Conservation (phyloP, 1,140 invertebrate species). For the Elymnias hypermnestra region DNA sequence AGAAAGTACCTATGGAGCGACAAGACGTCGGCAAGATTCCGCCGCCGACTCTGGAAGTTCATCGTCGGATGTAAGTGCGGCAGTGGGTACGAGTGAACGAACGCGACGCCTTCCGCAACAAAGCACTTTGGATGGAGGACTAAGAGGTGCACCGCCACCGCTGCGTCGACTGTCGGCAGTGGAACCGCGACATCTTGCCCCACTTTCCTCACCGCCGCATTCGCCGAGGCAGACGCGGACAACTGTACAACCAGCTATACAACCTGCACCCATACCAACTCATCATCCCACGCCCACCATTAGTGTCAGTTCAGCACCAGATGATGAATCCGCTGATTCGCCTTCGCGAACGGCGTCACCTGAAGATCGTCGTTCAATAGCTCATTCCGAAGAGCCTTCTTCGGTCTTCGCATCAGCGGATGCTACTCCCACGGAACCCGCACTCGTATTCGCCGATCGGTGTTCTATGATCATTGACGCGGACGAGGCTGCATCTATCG, state of each 20-base stretch:
- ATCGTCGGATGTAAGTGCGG: constrained; percentile 83
- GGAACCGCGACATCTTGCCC: constrained; percentile 70
- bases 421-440: constrained; percentile 45
- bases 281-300: constrained; percentile 79
- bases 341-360: constrained; percentile 39
- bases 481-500: background rate
- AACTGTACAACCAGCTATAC: constrained; percentile 29
- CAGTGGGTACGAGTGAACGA: constrained; percentile 78
- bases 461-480: constrained; percentile 10
- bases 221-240: constrained; percentile 44
- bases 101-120: constrained; percentile 78
- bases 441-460: constrained; percentile 7
- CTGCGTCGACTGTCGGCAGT: constrained; percentile 63
- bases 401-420: constrained; percentile 59
- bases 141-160: constrained; percentile 66
- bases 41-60: constrained; percentile 76
- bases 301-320: constrained; percentile 83
- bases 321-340: constrained; percentile 74
- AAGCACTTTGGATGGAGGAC: constrained; percentile 78
- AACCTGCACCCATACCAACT: constrained; percentile 25
- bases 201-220: constrained; percentile 48
- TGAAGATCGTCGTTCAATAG: constrained; percentile 44
- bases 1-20: constrained; percentile 39
- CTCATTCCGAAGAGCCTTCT: constrained; percentile 52
- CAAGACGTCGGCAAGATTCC: constrained; percentile 61